Evolutionary conservation across 2,113 vertebrate genomes (phyloP), one percentile per base, ranked within the genome.

Genomic region (Rhinichthys klamathensis): DNA sequence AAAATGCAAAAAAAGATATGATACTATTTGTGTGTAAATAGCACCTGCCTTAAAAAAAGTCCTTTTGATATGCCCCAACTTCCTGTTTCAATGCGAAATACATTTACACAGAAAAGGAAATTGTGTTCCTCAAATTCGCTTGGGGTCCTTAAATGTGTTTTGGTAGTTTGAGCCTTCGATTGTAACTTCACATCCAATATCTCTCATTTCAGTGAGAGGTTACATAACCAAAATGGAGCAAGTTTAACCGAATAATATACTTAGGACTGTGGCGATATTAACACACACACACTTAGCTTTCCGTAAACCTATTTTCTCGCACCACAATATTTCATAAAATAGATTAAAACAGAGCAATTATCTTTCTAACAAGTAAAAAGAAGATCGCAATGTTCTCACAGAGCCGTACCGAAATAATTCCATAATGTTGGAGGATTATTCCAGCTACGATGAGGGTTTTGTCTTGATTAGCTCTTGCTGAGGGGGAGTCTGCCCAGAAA

Each of bases 171-270:
- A 67, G 76, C 23, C 41, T 44, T 67, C 38, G 18, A 80, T 80
- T 82, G 80, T 69, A 51, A 67, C 80, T 65, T 82, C 46, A 82
- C 25, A 32, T 67, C 27, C 41, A 77, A 76, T 67, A 23, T 41
- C 51, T 80, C 85, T 75, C 63, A 67, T 87, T 88, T 85, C 82
- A 35, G 51, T 32, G 44, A 63, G 30, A 77, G 15, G 54, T 79
- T 73, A 75, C 46, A 38, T 65, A 83, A 88, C 41, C 41, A 56
- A 44, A 56, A 49, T 32, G 63, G 56, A 88, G 65, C 44, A n/a
- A 72, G 74, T 56, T 60, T 27, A 12, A 46, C 11, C n/a, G 41
- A 74, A 74, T 74, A 46, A 74, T 74, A 74, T 74, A 74, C 70
- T 74, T 46, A 74, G 41, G 70, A 54, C 15, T 54, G 27, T 76